Evolutionary conservation across 2,888 invertebrate species (phyloP), one percentile per base, ranked within the genome.

Genomic region (Rhimphoctona megacephalus): DNA sequence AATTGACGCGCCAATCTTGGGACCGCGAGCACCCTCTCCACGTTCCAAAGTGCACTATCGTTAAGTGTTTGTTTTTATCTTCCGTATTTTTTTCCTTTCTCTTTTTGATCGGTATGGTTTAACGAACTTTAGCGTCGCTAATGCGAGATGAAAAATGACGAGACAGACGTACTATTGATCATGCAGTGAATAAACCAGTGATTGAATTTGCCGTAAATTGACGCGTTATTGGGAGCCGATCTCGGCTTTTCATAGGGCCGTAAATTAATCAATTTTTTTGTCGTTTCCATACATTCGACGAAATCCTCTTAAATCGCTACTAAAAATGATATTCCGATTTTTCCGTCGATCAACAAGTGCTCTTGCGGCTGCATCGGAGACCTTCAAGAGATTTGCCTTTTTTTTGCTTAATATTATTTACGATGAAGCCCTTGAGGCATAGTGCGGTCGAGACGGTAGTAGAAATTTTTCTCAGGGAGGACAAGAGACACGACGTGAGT

Each of bases 1-100:
- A 83, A 86, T 81, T 70, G 77, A 73, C 86, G 81, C 49, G 54
- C 74, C 57, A 43, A 30, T 57, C 67, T 61, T 36, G 11, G 39
- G 14, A 43, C 43, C 7, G 3, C n/a, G 52, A 39, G 64, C 25
- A 0, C 30, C 30, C 19, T 73, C 66, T 43, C 25, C 49, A 22
- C 46, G 52, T n/a, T 66, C 19, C 33, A 57, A 52, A 66, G 19
- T 43, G n/a, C 54, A 25, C 25, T 70, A 67, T 81, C 72, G 36
- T 78, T 43, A 33, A 49, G 66, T 72, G 19, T 61, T 39, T 22
- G 49, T 69, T 61, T 79, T 81, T 74, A 74, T 66, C 11, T 22
- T 14, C 22, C 30, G 1, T 9, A 9, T 33, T 79, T 64, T 73
- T 77, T n/a, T 46, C 49, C n/a, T 25, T 33, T 49, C 52, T 39